phyloP scores from a whole-genome alignment of 2,888 invertebrate genomes.

The Lucinisca nassula region DNA sequence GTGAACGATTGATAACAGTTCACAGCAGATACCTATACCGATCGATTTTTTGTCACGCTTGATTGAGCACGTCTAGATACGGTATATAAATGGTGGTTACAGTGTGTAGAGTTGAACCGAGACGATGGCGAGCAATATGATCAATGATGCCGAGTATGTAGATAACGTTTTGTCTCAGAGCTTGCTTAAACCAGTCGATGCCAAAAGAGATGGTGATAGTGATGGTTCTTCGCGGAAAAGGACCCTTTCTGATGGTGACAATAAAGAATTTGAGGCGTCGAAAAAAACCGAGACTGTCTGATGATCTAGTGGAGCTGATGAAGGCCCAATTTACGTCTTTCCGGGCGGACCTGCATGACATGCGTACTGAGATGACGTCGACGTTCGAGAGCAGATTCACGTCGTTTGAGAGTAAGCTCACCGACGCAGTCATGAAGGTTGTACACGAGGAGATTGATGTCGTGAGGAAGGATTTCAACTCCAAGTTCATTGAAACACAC shows the following conservation, averaged over 20 bases:
- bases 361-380: neutral
- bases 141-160: neutral
- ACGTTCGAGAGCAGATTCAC: neutral
- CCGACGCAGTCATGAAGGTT: neutral
- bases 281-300: neutral
- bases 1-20: too few species aligned
- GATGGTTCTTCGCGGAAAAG: neutral
- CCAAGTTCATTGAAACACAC: neutral
- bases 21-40: too few species aligned
- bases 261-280: neutral
- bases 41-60: slow-evolving; percentile 13
- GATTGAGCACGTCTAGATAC: neutral
- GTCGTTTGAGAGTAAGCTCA: neutral
- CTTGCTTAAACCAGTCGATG: neutral
- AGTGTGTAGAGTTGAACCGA: neutral
- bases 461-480: neutral
- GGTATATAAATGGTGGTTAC: neutral
- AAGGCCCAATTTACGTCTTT: neutral
- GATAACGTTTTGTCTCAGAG: neutral
- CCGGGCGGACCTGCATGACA: neutral
- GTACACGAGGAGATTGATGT: neutral
- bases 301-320: neutral
- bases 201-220: neutral
- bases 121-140: neutral
- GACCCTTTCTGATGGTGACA: neutral